A percentile compares a stretch with the other conserved stretches of the same genome.
Conservation (phyloP, 2,113 vertebrate species). For the Alaudala cheleensis region DNA sequence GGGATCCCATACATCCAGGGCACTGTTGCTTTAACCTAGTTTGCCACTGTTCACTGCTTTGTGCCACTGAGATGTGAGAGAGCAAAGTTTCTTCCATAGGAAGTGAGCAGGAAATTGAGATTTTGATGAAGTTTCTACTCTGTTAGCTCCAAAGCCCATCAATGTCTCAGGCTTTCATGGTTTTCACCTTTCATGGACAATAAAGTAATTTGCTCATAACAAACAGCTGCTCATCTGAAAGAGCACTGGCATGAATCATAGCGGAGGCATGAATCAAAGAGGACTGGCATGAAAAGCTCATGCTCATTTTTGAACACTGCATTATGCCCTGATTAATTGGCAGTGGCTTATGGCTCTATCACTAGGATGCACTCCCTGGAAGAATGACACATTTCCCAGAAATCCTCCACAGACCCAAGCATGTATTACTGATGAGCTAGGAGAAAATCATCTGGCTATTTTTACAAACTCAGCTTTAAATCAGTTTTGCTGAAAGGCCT, state of each 20-base stretch:
- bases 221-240: not conserved
- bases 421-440: not conserved
- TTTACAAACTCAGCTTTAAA: not conserved
- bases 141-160: not conserved
- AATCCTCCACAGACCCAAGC: not conserved
- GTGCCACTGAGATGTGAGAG: not conserved
- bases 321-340: conserved; percentile 18
- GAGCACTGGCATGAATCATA: conserved; percentile 14
- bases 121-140: not conserved
- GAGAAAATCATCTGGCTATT: not conserved
- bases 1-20: not conserved
- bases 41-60: not conserved
- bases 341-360: conserved; percentile 11
- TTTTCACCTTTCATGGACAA: not conserved
- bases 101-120: not conserved
- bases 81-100: not conserved
- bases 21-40: not conserved
- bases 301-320: not conserved
- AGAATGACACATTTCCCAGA: conserved; percentile 2
- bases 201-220: not conserved
- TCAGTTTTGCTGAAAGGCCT: not conserved
- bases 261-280: not conserved
- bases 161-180: not conserved
- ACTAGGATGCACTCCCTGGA: not conserved
- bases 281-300: conserved; percentile 9